phyloP scores from a whole-genome alignment of 2,888 invertebrate species.

The Psococerastis gibbosa region DNA sequence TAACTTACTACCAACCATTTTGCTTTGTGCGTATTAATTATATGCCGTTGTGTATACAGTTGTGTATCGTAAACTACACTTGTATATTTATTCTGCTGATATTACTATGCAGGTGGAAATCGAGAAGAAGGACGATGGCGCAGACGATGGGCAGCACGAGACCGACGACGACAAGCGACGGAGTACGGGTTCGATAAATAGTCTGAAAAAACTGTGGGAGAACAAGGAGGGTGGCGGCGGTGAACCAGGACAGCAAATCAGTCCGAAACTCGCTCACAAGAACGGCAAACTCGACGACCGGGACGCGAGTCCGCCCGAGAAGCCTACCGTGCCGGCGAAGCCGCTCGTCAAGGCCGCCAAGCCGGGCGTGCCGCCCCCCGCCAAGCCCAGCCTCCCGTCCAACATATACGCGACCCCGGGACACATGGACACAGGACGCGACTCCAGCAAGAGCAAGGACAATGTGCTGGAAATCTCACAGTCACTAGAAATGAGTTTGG shows the following conservation, averaged over 20 bases:
- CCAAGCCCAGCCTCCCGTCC: slow-evolving; percentile 22
- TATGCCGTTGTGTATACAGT: no score
- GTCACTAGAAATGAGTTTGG: slow-evolving; percentile 42
- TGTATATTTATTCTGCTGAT: no score
- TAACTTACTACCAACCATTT: no score
- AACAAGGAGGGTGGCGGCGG: slow-evolving; percentile 39
- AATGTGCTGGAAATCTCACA: slow-evolving; percentile 46
- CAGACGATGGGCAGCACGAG: slow-evolving; percentile 24
- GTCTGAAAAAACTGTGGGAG: slow-evolving; percentile 84
- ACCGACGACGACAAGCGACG: slow-evolving; percentile 70
- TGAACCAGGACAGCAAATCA: slow-evolving; percentile 37
- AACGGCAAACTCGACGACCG: slow-evolving; percentile 20
- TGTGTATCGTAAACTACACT: no score
- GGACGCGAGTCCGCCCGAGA: slow-evolving; percentile 22
- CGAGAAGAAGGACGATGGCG: slow-evolving; percentile 23
- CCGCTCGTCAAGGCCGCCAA: slow-evolving; percentile 24
- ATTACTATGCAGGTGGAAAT: no score
- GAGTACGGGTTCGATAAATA: slow-evolving; percentile 83
- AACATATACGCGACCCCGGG: slow-evolving; percentile 65
- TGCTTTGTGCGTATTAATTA: no score
- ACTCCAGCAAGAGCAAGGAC: slow-evolving; percentile 16
- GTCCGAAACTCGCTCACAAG: slow-evolving; percentile 36
- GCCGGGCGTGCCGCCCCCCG: slow-evolving; percentile 26
- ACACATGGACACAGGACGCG: slow-evolving; percentile 15
- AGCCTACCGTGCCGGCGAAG: slow-evolving; percentile 51